These are phyloP conservation scores for Ptychochromis oligacanthus DNA, from an alignment of 2,113 vertebrate species.

Conservation along the genomic window DNA sequence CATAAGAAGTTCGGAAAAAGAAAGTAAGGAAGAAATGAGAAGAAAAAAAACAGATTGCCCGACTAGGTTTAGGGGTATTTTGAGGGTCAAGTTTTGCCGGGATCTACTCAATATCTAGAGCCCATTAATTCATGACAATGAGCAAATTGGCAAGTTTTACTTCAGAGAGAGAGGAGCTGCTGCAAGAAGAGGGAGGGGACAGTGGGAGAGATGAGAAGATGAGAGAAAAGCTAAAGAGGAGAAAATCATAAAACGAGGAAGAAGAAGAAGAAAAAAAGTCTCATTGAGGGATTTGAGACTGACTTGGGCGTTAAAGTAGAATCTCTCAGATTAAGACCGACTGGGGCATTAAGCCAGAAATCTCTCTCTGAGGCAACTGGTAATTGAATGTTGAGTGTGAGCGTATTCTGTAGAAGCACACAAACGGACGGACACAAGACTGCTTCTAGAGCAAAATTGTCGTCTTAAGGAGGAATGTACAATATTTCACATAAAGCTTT, in stretches of 20 bases:
- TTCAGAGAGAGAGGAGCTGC: constrained; percentile 41
- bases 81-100: constrained; percentile 35
- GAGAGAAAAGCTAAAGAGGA: constrained; percentile 4
- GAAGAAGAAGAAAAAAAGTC: not conserved
- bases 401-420: constrained; percentile 11
- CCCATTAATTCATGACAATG: constrained; percentile 83
- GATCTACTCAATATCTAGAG: constrained; percentile 58
- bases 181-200: not conserved
- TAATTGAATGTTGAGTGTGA: constrained; percentile 65
- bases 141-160: constrained; percentile 65
- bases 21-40: not conserved
- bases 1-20: constrained; percentile 15
- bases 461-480: not conserved
- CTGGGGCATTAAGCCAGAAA: constrained; percentile 64
- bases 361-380: constrained; percentile 45
- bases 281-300: constrained; percentile 63
- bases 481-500: not conserved
- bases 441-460: not conserved
- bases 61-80: constrained; percentile 33
- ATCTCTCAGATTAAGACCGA: constrained; percentile 52
- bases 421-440: not conserved
- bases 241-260: constrained; percentile 10
- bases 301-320: constrained; percentile 49
- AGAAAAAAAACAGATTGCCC: not conserved
- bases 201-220: constrained; percentile 13